Conservation (phyloP, 2,888 invertebrate genomes). For the Clostera curtula region DNA sequence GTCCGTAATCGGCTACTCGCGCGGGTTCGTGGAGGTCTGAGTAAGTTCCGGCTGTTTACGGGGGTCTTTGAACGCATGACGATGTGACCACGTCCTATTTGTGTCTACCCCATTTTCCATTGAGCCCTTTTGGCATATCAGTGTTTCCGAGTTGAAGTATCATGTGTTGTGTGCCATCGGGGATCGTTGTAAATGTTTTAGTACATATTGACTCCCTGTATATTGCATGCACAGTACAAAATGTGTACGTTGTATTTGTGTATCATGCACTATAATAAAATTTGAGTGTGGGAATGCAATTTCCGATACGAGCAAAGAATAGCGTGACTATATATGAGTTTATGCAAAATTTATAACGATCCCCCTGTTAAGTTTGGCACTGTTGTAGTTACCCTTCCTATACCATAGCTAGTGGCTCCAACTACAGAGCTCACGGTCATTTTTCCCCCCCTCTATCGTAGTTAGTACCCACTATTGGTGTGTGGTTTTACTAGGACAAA, state of each 20-base stretch:
- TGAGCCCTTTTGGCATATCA: constrained; percentile 13
- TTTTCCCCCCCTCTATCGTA: constrained; percentile 15
- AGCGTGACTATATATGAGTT: too few species aligned
- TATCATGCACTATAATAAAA: too few species aligned
- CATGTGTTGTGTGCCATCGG: constrained; percentile 10
- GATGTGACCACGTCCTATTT: constrained; percentile 21
- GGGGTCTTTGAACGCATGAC: constrained; percentile 35
- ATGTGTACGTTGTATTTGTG: too few species aligned
- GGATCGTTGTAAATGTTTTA: constrained; percentile 25
- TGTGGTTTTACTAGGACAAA: constrained; percentile 18
- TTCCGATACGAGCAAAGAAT: too few species aligned
- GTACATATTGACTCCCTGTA: neutral
- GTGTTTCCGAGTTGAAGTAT: constrained; percentile 16
- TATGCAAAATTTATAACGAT: constrained; percentile 25
- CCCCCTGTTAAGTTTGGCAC: constrained; percentile 20
- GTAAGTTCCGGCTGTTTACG: constrained; percentile 52
- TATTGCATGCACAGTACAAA: neutral
- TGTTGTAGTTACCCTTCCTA: constrained; percentile 18
- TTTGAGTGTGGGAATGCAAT: too few species aligned
- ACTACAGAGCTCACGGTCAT: constrained; percentile 20
- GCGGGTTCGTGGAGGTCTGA: constrained; percentile 69
- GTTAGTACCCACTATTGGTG: constrained; percentile 16
- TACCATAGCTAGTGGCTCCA: constrained; percentile 26
- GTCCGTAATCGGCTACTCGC: constrained; percentile 70
- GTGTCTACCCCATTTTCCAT: constrained; percentile 7